These are phyloP conservation scores for Typhlomys cinereus DNA, from an alignment of 2,113 vertebrate genomes.

Conservation along the genomic window DNA sequence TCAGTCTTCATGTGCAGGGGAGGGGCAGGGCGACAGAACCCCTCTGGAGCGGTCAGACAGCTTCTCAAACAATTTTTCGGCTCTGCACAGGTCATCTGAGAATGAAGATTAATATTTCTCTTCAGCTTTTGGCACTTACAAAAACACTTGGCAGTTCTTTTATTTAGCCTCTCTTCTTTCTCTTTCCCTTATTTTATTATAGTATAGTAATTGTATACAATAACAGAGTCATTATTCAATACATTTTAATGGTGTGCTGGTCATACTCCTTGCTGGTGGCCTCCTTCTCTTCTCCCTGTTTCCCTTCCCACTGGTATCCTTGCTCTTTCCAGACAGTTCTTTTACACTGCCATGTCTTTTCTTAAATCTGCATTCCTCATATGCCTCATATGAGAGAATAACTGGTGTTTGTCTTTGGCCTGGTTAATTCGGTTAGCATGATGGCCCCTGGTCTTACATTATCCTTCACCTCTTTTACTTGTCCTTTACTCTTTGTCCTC, in stretches of 20 bases:
- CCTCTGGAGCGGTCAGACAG: not conserved
- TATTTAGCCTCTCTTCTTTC: not conserved
- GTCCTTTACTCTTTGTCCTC: not conserved
- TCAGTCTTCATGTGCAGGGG: no score
- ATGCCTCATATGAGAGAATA: not conserved
- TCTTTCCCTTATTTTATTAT: not conserved
- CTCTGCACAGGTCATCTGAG: not conserved
- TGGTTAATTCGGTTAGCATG: no score
- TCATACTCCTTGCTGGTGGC: no score
- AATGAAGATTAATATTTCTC: not conserved
- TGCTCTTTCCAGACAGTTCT: not conserved
- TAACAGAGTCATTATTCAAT: not conserved
- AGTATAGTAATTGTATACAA: not conserved
- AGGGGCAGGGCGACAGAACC: no score
- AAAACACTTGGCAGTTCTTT: not conserved
- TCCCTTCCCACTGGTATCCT: no score
- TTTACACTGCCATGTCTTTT: not conserved
- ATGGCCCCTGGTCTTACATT: not conserved
- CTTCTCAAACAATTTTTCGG: not conserved
- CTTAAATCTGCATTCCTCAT: not conserved
- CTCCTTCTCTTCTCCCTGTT: not conserved
- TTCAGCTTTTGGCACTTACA: not conserved
- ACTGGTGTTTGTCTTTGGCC: not conserved
- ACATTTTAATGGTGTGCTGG: not conserved
- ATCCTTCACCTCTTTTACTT: not conserved